phyloP scores from a whole-genome alignment of 2,797 vertebrate species.

The Neostethus bicornis region DNA sequence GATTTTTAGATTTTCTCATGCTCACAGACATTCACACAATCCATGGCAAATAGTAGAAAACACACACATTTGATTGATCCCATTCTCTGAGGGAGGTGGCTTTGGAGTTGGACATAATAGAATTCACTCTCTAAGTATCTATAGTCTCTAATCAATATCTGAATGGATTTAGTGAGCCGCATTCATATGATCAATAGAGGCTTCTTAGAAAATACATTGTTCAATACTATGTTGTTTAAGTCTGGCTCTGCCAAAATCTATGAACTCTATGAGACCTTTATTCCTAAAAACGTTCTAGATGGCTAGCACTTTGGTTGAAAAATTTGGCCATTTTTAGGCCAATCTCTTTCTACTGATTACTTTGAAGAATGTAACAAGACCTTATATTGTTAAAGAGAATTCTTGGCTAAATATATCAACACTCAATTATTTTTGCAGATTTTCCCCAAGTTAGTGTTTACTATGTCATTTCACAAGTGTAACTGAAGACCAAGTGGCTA shows the following conservation, averaged over 20 bases:
- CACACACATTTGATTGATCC: constrained; percentile 55
- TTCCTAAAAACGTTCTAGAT: no score
- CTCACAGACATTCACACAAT: constrained; percentile 1
- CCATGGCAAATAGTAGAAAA: constrained; percentile 27
- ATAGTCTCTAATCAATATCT: constrained; percentile 50
- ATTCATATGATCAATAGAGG: constrained; percentile 49
- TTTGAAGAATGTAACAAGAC: no score
- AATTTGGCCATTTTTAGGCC: no score
- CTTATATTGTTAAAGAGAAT: no score
- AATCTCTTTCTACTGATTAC: no score
- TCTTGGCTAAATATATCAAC: no score
- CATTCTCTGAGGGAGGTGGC: constrained; percentile 24
- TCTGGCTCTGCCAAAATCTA: constrained; percentile 31
- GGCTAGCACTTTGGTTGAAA: no score
- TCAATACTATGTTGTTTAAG: constrained; percentile 38
- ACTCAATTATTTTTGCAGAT: no score
- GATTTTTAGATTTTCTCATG: constrained; percentile 18
- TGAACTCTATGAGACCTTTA: no score
- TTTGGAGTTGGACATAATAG: constrained; percentile 58
- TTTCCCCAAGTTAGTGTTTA: no score
- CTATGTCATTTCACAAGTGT: not conserved
- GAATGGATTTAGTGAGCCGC: constrained; percentile 57
- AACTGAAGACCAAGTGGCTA: constrained; percentile 33
- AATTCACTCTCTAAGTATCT: constrained; percentile 58
- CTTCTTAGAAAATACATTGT: constrained; percentile 50